A percentile compares a stretch with the other conserved stretches of the same genome.
Conservation (phyloP, 2,113 vertebrate species). For the Callaeas wilsoni region DNA sequence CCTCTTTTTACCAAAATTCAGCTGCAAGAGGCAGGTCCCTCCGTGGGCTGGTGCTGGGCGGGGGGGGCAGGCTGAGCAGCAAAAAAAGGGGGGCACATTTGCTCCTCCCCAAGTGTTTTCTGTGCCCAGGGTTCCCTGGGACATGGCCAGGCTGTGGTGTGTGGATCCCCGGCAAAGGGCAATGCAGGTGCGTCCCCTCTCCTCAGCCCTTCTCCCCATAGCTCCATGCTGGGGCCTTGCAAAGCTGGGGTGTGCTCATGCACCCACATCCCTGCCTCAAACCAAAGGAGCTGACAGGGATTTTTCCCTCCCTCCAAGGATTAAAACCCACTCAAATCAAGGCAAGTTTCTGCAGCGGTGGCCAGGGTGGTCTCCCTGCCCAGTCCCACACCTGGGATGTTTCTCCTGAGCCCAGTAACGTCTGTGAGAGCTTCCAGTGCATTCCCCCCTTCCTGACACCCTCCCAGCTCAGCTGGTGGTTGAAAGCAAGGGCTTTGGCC, state of each 20-base stretch:
- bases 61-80: background rate
- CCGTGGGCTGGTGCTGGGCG: background rate
- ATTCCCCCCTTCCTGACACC: background rate
- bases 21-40: background rate
- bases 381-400: background rate
- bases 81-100: background rate
- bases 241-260: background rate
- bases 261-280: background rate
- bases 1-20: fast-evolving
- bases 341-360: fast-evolving
- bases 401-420: fast-evolving
- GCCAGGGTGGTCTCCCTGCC: background rate
- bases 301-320: background rate
- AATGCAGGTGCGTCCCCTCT: fast-evolving
- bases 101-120: background rate
- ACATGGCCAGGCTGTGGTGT: background rate
- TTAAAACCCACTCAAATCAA: background rate
- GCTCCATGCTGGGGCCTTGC: background rate
- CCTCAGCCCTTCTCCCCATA: background rate
- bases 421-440: background rate
- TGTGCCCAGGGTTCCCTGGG: background rate
- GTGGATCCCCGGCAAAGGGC: background rate
- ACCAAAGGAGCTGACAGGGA: background rate
- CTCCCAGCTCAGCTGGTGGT: fast-evolving
- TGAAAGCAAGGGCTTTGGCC: background rate